phyloP scores from a whole-genome alignment of 2,797 vertebrate genomes.

The Sebastes diploproa region DNA sequence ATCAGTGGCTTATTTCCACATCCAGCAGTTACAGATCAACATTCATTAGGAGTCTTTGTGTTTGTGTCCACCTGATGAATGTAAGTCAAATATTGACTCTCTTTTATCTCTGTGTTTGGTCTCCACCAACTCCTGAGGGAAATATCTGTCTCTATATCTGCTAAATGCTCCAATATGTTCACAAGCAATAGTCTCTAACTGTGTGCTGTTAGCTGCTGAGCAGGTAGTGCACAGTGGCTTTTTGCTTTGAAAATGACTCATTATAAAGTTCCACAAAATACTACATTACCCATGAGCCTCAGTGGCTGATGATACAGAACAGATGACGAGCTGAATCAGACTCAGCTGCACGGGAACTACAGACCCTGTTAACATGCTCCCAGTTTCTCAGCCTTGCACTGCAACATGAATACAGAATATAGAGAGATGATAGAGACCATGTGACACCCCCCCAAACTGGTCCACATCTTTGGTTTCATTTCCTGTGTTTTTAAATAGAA shows the following conservation, averaged over 20 bases:
- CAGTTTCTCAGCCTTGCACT: background rate
- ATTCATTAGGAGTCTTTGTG: background rate
- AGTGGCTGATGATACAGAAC: background rate
- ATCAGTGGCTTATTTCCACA: background rate
- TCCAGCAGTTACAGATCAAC: background rate
- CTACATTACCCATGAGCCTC: background rate
- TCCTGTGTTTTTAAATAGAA: conserved; percentile 4
- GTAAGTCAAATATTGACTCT: background rate
- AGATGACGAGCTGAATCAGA: background rate
- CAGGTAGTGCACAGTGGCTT: background rate
- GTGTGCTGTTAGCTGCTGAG: background rate
- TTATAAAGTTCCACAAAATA: background rate
- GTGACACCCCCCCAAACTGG: background rate
- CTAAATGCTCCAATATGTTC: background rate
- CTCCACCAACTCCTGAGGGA: background rate
- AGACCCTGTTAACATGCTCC: background rate
- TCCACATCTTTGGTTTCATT: background rate
- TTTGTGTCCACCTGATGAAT: background rate
- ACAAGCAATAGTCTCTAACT: background rate
- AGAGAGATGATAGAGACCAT: background rate
- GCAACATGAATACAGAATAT: background rate
- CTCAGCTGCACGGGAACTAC: background rate
- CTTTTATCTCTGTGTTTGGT: background rate
- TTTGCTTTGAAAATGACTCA: background rate
- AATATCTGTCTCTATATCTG: background rate